Percentiles rank a stretch among this genome's conserved stretches.
These are phyloP conservation scores for Troides helena DNA, from an alignment of 2,888 invertebrate species.

Conservation along the genomic window DNA sequence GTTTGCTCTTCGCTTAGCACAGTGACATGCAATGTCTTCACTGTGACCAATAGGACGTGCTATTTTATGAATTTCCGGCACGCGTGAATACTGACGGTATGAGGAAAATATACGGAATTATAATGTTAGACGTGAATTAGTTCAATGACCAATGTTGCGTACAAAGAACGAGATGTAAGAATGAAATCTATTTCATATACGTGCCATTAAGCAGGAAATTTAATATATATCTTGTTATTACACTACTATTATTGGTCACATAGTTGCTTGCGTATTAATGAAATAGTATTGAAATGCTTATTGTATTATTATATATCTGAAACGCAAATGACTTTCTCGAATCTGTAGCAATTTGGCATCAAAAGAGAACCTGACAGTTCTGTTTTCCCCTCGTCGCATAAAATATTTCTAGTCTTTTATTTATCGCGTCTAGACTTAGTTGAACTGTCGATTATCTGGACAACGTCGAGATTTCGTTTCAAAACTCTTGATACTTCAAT, in stretches of 20 bases:
- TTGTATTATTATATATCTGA: slow-evolving; percentile 10
- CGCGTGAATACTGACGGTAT: slow-evolving; percentile 2
- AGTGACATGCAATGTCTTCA: neutral
- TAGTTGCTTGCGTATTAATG: neutral
- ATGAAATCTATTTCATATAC: too few relatives aligned
- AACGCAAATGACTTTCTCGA: slow-evolving; percentile 23
- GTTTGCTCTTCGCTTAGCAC: slow-evolving; percentile 9
- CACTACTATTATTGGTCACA: neutral
- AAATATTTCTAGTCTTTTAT: slow-evolving; percentile 28
- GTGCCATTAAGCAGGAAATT: too few relatives aligned
- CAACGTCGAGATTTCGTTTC: slow-evolving; percentile 7
- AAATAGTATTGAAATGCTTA: slow-evolving; percentile 8
- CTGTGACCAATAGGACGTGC: slow-evolving; percentile 10
- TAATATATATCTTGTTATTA: neutral
- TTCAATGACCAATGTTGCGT: neutral
- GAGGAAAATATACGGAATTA: slow-evolving; percentile 5
- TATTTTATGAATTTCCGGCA: slow-evolving; percentile 3
- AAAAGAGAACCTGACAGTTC: slow-evolving; percentile 23
- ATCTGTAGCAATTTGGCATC: slow-evolving; percentile 27
- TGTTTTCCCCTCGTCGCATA: slow-evolving; percentile 20
- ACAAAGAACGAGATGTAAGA: too few relatives aligned
- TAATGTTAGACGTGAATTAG: neutral
- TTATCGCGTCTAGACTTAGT: slow-evolving; percentile 26
- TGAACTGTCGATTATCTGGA: slow-evolving; percentile 12
- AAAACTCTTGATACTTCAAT: slow-evolving; percentile 11